Evolutionary conservation across 2,888 invertebrate genomes (phyloP), one percentile per base, ranked within the genome.

Genomic region (Nymphalis polychloros): DNA sequence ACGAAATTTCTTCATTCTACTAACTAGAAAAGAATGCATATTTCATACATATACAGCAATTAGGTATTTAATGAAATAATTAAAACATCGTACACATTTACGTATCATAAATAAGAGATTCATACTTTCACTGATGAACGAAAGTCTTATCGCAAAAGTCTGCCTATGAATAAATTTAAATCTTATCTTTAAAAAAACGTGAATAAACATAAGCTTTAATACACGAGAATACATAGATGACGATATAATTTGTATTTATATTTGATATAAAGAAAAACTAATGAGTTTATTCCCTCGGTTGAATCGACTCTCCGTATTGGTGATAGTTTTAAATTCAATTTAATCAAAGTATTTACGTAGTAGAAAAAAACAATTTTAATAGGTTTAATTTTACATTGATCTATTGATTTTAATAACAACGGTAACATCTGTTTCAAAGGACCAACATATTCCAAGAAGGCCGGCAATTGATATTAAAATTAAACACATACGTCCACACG

Each of bases 381-480:
- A 4, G 19, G 0, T 49, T 49, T n/a, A 8, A 31, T 31, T 19
- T n/a, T 1, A 19, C 49, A 49, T n/a, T 49, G 1, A 19, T 49
- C 19, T 41, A 13, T 41, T 13, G 7, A 49, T 7, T 8, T 49
- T n/a, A n/a, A 55, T 55, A n/a, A 55, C 20, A 55, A 31, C n/a
- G 31, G 16, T n/a, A 55, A 4, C 55, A 55, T 55, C 31, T 55
- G 55, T 17, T 55, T 35, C n/a, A 55, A 31, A 31, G 31, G 77
- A 76, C 71, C 71, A 75, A 75, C 71, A 72, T 74, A 76, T 80
- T 78, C 77, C 68, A 73, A 75, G 78, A 79, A 80, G 78, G 76
- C 72, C 74, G 49, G 17, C 49, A 41, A 41, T 41, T 13, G 41
- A 41, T 3, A 49, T 19, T 8, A 19, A 17, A 35, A 31, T 55